A percentile compares a stretch with the other conserved stretches of the same genome.
These are phyloP conservation scores for Antechinus flavipes DNA, from an alignment of 2,113 vertebrate species.

Conservation along the genomic window DNA sequence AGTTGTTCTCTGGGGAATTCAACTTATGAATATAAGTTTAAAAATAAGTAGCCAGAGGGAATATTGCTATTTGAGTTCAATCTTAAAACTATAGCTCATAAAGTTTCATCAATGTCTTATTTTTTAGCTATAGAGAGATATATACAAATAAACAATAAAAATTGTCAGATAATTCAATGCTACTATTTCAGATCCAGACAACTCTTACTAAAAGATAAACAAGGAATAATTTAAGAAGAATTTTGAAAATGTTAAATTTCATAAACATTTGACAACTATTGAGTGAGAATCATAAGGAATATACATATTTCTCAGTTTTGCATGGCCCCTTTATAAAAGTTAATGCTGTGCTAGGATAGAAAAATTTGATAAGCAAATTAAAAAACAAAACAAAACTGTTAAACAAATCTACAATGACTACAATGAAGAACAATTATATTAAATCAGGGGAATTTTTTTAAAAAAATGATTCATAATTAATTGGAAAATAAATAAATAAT, in stretches of 20 bases:
- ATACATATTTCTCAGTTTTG: not conserved
- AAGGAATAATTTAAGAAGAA: not conserved
- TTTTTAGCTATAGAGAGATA: not conserved
- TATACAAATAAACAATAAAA: not conserved
- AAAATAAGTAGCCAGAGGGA: not conserved
- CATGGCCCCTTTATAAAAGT: not conserved
- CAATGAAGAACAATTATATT: not conserved
- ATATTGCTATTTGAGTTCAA: not conserved
- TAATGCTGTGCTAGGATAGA: not conserved
- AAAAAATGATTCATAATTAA: not conserved
- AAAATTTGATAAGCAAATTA: not conserved
- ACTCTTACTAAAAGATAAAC: not conserved
- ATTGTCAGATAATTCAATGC: not conserved
- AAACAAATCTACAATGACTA: not conserved
- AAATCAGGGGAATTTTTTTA: not conserved
- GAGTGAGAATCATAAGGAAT: not conserved
- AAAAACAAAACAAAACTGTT: not conserved
- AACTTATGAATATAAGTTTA: not conserved
- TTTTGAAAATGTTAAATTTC: not conserved
- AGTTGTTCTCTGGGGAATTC: not conserved
- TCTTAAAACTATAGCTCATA: not conserved
- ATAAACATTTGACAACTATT: not conserved
- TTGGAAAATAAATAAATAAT: not conserved
- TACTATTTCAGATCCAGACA: not conserved
- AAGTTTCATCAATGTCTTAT: not conserved